Evolutionary conservation across 2,113 vertebrate species (phyloP).

Genomic region (Hypocryptadius cinnamomeus): DNA sequence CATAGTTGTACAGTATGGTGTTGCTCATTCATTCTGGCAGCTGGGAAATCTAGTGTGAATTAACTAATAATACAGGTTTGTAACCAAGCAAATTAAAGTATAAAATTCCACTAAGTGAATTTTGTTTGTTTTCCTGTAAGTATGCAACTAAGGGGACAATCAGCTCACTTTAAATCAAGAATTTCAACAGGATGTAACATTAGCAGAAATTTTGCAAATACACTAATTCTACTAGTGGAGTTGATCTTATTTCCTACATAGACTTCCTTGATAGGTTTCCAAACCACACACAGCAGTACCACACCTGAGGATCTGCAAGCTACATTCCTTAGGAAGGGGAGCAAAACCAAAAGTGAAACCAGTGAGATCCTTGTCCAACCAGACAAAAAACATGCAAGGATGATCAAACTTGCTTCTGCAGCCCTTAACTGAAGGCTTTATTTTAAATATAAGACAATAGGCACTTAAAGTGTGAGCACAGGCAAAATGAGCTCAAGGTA

Average conservation of each 20-base stretch:
- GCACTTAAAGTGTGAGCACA: not conserved
- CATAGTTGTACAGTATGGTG: not conserved
- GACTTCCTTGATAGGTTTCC: not conserved
- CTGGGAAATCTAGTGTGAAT: not conserved
- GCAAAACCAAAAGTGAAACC: conserved; percentile 3
- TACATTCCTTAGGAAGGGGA: not conserved
- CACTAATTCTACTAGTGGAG: not conserved
- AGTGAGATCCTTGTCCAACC: not conserved
- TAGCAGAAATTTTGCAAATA: not conserved
- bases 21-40: not conserved
- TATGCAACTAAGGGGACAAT: not conserved
- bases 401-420: not conserved
- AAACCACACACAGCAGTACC: not conserved
- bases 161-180: not conserved
- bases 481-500: not conserved
- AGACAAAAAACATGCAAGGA: not conserved
- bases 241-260: not conserved
- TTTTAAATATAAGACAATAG: not conserved
- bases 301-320: not conserved
- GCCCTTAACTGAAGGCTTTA: not conserved
- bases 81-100: not conserved
- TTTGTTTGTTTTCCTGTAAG: not conserved
- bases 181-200: not conserved
- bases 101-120: not conserved
- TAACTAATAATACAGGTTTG: not conserved